A percentile compares a stretch with the other conserved stretches of the same genome.
These are phyloP conservation scores for Leucopsar rothschildi DNA, from an alignment of 2,113 vertebrate genomes.

Conservation along the genomic window DNA sequence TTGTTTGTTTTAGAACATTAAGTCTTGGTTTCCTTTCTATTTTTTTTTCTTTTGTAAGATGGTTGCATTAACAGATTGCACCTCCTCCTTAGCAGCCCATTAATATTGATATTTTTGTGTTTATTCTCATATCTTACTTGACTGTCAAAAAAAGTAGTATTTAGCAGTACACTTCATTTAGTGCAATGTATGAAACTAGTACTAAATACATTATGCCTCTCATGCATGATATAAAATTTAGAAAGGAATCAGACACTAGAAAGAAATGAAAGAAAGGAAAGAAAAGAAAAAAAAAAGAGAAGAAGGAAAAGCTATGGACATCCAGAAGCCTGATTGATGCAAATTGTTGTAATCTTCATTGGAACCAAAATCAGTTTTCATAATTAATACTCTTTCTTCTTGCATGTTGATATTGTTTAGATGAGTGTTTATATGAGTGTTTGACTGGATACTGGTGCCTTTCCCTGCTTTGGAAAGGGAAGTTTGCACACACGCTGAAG, in stretches of 20 bases:
- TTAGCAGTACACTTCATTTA: conserved; percentile 2
- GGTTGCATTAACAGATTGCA: not conserved
- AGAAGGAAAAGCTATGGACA: not conserved
- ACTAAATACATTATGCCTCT: not conserved
- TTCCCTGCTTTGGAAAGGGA: not conserved
- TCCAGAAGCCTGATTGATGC: not conserved
- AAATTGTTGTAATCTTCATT: not conserved
- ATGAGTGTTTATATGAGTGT: not conserved
- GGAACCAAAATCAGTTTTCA: not conserved
- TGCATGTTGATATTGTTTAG: not conserved
- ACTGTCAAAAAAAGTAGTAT: not conserved
- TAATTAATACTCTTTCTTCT: not conserved
- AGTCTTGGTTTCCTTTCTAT: not conserved
- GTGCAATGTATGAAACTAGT: not conserved
- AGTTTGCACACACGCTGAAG: not conserved
- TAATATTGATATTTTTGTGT: conserved; percentile 1
- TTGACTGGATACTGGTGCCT: not conserved
- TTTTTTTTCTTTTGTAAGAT: not conserved
- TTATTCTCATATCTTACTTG: not conserved
- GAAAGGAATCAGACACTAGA: not conserved
- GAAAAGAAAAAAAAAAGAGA: not conserved
- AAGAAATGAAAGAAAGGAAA: not conserved
- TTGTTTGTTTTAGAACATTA: not conserved
- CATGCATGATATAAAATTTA: not conserved
- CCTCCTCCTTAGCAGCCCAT: not conserved